These are phyloP conservation scores for Rhinophrynus dorsalis DNA, from an alignment of 2,797 vertebrate genomes.

Conservation along the genomic window DNA sequence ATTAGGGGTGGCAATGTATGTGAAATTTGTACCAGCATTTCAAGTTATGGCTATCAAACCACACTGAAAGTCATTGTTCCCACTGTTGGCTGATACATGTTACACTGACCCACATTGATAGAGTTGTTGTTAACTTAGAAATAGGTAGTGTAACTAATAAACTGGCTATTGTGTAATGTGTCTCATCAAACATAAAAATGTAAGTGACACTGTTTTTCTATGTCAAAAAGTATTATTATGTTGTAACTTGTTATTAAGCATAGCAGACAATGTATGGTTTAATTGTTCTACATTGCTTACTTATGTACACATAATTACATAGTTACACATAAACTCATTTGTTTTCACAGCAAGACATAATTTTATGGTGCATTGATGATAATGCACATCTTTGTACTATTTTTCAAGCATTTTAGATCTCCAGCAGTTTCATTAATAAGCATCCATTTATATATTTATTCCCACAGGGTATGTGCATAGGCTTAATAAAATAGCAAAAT, in stretches of 20 bases:
- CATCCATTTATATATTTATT: constrained; percentile 48
- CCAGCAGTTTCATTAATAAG: constrained; percentile 47
- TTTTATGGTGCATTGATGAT: constrained; percentile 38
- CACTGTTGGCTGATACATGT: too few species aligned
- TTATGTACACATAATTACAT: constrained; percentile 45
- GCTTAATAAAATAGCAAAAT: constrained; percentile 32
- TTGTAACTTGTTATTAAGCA: constrained; percentile 27
- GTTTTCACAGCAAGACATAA: constrained; percentile 48
- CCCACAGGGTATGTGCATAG: constrained; percentile 22
- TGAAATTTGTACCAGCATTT: too few species aligned
- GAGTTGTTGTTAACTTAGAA: too few species aligned
- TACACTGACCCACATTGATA: too few species aligned
- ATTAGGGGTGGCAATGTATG: too few species aligned
- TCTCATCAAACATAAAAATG: not conserved
- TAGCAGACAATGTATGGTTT: constrained; percentile 22
- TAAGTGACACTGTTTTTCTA: not conserved
- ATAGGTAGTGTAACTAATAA: too few species aligned
- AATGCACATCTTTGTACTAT: constrained; percentile 38
- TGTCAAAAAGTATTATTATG: not conserved
- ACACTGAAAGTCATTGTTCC: too few species aligned
- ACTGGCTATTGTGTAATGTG: too few species aligned
- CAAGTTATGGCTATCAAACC: too few species aligned
- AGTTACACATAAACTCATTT: constrained; percentile 43
- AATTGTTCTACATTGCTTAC: constrained; percentile 43
- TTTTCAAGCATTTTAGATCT: constrained; percentile 26